Conservation (phyloP, 2,797 vertebrate genomes). For the Glyptemys insculpta region DNA sequence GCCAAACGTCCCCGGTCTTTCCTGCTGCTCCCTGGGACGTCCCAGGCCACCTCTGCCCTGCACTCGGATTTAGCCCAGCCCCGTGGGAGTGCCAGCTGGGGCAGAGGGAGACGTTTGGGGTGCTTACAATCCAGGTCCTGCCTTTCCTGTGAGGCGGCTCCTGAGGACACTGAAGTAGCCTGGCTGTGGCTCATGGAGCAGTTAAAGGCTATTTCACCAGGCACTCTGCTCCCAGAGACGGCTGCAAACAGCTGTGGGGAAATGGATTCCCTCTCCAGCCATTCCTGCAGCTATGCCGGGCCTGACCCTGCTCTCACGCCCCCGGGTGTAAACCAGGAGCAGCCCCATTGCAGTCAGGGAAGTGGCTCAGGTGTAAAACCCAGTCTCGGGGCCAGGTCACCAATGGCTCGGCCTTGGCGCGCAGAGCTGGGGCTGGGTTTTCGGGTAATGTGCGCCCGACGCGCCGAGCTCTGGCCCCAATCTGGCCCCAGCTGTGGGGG, state of each 20-base stretch:
- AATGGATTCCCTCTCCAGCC: neutral
- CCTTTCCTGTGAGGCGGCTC: neutral
- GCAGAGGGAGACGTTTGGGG: neutral
- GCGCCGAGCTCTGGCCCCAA: too few species aligned
- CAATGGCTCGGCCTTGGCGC: neutral
- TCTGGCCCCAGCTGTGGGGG: too few species aligned
- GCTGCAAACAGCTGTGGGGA: neutral
- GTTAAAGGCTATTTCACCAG: neutral
- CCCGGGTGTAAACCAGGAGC: too few species aligned
- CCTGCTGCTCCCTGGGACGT: neutral
- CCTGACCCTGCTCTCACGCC: neutral
- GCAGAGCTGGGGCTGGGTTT: neutral
- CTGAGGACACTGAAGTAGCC: too few species aligned
- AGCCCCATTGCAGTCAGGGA: neutral
- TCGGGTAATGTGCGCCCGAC: rapidly evolving
- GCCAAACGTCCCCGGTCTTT: neutral
- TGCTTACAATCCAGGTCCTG: neutral
- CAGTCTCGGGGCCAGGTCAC: neutral
- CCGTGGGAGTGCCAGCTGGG: too few species aligned
- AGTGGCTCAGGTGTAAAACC: neutral
- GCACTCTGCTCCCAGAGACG: neutral
- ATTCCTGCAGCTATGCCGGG: too few species aligned
- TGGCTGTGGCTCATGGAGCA: neutral
- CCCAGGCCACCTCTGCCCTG: too few species aligned
- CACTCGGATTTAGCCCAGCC: too few species aligned